phyloP scores from a whole-genome alignment of 2,888 invertebrate genomes.

The Caenorhabditis sinica region DNA sequence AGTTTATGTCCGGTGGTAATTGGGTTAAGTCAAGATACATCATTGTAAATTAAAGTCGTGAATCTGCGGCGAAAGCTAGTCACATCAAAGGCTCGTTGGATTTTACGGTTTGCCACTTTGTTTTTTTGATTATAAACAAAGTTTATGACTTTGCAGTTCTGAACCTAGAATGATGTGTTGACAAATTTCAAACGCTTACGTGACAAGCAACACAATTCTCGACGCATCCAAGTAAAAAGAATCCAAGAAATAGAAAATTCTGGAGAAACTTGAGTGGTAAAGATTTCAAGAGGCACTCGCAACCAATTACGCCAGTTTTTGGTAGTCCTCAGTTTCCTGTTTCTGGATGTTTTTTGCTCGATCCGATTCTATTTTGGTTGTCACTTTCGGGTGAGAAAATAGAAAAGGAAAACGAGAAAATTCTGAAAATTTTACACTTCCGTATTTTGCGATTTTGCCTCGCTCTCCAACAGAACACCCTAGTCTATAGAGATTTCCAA shows the following conservation, averaged over 20 bases:
- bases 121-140: slow-evolving; percentile 26
- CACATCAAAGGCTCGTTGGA: too few species aligned
- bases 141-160: neutral
- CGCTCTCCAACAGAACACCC: neutral
- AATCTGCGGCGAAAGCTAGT: too few species aligned
- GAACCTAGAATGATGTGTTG: slow-evolving; percentile 28
- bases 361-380: neutral
- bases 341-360: slow-evolving; percentile 5
- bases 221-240: slow-evolving; percentile 1
- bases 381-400: neutral
- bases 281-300: slow-evolving; percentile 42
- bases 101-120: neutral
- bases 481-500: neutral
- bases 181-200: slow-evolving; percentile 21
- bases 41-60: too few species aligned
- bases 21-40: neutral
- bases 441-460: neutral
- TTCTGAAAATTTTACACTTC: neutral
- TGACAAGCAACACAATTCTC: slow-evolving; percentile 34
- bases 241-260: slow-evolving; percentile 18
- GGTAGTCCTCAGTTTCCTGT: slow-evolving; percentile 5
- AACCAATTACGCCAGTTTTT: slow-evolving; percentile 26
- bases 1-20: neutral
- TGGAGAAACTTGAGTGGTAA: slow-evolving; percentile 46
- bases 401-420: too few species aligned